phyloP scores from a whole-genome alignment of 2,113 vertebrate species.

The Elachura formosa region DNA sequence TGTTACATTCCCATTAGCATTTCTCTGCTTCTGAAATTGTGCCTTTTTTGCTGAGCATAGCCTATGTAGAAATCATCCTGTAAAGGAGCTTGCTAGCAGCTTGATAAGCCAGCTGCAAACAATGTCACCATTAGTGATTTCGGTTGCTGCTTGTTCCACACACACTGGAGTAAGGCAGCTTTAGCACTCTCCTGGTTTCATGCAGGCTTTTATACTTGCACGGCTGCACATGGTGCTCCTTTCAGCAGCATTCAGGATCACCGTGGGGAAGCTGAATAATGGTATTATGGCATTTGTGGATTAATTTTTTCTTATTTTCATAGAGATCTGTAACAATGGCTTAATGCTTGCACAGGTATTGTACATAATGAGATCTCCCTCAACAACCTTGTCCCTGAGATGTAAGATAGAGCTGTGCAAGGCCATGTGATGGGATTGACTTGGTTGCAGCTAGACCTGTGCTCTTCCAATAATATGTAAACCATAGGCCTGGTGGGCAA shows the following conservation, averaged over 20 bases:
- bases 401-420: not conserved
- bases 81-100: not conserved
- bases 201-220: not conserved
- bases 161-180: not conserved
- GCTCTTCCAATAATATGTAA: not conserved
- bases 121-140: not conserved
- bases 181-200: not conserved
- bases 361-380: not conserved
- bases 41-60: not conserved
- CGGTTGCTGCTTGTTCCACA: not conserved
- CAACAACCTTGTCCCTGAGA: not conserved
- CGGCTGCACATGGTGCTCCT: not conserved
- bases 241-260: not conserved
- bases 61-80: not conserved
- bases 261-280: not conserved
- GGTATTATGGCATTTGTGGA: not conserved
- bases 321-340: not conserved
- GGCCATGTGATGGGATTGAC: not conserved
- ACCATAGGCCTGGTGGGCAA: not conserved
- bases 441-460: not conserved
- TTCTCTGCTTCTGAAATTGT: not conserved
- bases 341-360: not conserved
- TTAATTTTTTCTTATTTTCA: not conserved
- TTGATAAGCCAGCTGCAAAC: not conserved
- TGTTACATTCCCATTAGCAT: not conserved